Evolutionary conservation across 2,797 vertebrate species (phyloP), one percentile per base, ranked within the genome.

Genomic region (Protosalanx chinensis): DNA sequence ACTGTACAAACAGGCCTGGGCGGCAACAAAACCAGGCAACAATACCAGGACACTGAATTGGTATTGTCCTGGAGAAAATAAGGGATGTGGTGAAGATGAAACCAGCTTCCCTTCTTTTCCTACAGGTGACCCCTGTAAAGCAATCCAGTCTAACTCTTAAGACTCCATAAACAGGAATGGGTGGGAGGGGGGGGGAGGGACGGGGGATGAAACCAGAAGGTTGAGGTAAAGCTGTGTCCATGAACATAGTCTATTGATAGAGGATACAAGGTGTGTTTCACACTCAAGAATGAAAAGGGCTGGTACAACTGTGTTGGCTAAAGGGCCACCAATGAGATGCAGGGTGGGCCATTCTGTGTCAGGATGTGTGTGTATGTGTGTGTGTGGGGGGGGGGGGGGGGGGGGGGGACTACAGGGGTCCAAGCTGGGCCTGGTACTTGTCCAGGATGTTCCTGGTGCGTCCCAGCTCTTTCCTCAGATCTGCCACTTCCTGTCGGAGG

Each of bases 381-480:
- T n/a, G n/a, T n/a, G n/a, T n/a, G n/a, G n/a, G n/a, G n/a, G n/a
- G n/a, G n/a, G 32, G 33, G 33, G 67, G 37, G 87, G 61, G 63
- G 88, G 91, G 68, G 87, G 88, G 1, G 91, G 88, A 59, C 89
- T 91, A 95, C 92, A 94, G 90, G 59, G 93, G 91, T 69, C 93
- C 92, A 0, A 94, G 93, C 68, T 90, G 91, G 80, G 93, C 88
- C 84, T 95, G 93, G 5, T 96, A 96, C 82, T 95, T 95, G 78
- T 91, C 87, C 60, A 96, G 87, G 79, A 94, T 87, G 64, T 94
- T 96, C 91, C 94, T 95, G 90, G 93, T 94, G 74, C 92, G 93
- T 78, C 93, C 93, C 81, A 96, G 89, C 92, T 96, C 95, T 84
- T 95, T 96, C 76, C 95, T 81, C 71, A 96, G 62, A 63, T 96